These are phyloP conservation scores for Alces alces DNA, from an alignment of 2,113 vertebrate genomes.

Conservation along the genomic window DNA sequence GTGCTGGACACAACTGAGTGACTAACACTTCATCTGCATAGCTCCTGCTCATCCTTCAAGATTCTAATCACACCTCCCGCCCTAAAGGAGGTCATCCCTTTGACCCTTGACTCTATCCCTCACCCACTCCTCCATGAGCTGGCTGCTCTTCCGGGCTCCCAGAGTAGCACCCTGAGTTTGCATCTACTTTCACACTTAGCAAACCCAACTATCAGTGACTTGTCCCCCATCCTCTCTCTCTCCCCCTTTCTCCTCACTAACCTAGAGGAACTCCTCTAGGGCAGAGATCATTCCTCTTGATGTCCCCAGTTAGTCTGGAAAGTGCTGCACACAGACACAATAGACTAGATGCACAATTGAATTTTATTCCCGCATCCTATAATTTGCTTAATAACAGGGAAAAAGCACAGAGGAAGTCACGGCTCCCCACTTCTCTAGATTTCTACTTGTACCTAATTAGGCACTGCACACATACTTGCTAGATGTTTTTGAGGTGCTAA, in stretches of 20 bases:
- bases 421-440: not conserved
- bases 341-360: not conserved
- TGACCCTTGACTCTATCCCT: too few species aligned
- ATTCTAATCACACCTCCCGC: not conserved
- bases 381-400: not conserved
- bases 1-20: accelerated
- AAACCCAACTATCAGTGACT: not conserved
- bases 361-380: not conserved
- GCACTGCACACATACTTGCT: not conserved
- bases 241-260: not conserved
- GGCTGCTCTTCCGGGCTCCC: not conserved
- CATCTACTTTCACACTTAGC: not conserved
- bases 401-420: not conserved
- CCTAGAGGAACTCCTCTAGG: not conserved
- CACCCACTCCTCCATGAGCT: not conserved
- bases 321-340: not conserved
- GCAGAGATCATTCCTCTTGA: not conserved
- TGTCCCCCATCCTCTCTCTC: not conserved
- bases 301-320: not conserved
- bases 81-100: not conserved
- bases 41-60: not conserved
- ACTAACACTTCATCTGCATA: not conserved
- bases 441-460: not conserved
- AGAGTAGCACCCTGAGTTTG: not conserved
- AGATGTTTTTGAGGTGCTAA: not conserved